These are phyloP conservation scores for Pachyrhynchus sulphureomaculatus DNA, from an alignment of 1,140 invertebrate species.

Conservation along the genomic window DNA sequence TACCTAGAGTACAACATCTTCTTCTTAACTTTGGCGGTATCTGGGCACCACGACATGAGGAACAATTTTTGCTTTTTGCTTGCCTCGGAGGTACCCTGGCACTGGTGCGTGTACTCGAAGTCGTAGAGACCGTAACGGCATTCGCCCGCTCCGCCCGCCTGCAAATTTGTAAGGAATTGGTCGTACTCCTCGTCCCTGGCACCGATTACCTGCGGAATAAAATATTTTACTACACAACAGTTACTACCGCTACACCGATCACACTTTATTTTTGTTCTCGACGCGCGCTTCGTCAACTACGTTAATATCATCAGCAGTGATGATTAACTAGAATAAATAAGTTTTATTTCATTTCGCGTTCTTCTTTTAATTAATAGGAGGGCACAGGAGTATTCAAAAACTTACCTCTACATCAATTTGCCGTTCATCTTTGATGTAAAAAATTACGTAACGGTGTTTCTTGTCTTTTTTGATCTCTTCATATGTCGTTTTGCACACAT, in stretches of 20 bases:
- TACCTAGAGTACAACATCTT: constrained; percentile 97
- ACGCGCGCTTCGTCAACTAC: too few relatives aligned
- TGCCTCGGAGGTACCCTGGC: constrained; percentile 89
- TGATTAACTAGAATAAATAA: too few relatives aligned
- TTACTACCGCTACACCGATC: too few relatives aligned
- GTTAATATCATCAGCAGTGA: too few relatives aligned
- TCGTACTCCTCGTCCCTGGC: constrained; percentile 85
- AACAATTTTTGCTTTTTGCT: constrained; percentile 95
- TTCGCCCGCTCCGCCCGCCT: constrained; percentile 84
- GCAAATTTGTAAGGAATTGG: constrained; percentile 85
- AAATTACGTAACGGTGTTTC: constrained; percentile 94
- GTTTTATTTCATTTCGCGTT: too few relatives aligned
- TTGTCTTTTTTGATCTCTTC: constrained; percentile 97
- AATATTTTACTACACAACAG: too few relatives aligned
- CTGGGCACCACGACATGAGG: constrained; percentile 96
- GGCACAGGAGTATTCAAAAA: too few relatives aligned
- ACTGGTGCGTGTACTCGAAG: constrained; percentile 94
- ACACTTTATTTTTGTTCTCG: too few relatives aligned
- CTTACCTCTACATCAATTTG: constrained; percentile 83
- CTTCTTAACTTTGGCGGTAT: constrained; percentile 96
- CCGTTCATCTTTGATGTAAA: constrained; percentile 92
- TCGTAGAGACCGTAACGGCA: constrained; percentile 95
- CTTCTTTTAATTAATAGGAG: too few relatives aligned
- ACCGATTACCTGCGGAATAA: constrained; percentile 62
- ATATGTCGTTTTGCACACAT: constrained; percentile 91